phyloP scores from a whole-genome alignment of 1,140 invertebrate genomes.

The Pogonomyrmex californicus region DNA sequence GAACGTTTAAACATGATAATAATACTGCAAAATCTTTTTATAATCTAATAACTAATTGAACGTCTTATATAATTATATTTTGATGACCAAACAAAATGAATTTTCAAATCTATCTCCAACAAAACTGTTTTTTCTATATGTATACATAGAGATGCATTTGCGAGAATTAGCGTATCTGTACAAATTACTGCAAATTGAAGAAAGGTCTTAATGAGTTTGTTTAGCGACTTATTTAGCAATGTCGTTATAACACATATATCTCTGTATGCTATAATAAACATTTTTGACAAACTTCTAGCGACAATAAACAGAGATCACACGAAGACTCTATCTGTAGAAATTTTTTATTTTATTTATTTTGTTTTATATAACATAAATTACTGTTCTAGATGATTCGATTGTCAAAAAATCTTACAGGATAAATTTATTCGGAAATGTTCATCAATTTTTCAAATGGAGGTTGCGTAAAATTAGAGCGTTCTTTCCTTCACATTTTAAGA shows the following conservation, averaged over 20 bases:
- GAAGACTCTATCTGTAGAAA: not conserved
- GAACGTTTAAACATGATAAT: too few relatives aligned
- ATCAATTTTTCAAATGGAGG: not conserved
- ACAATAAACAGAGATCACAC: not conserved
- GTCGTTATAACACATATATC: not conserved
- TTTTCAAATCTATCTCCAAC: too few relatives aligned
- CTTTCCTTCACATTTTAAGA: not conserved
- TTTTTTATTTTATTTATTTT: not conserved
- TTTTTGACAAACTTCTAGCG: not conserved
- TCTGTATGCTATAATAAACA: not conserved
- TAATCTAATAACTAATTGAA: too few relatives aligned
- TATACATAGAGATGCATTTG: not conserved
- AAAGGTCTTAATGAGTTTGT: conserved; percentile 19
- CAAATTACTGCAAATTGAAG: conserved; percentile 12
- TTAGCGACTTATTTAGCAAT: conserved; percentile 25
- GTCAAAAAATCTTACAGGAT: not conserved
- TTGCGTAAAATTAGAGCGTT: not conserved
- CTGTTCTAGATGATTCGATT: not conserved
- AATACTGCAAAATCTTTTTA: too few relatives aligned
- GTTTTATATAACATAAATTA: not conserved
- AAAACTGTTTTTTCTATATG: too few relatives aligned
- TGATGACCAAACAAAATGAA: too few relatives aligned
- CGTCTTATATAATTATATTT: too few relatives aligned
- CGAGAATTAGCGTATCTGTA: not conserved
- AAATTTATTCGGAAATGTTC: not conserved